Evolutionary conservation across 1,140 invertebrate species (phyloP).

Genomic region (Parasteatoda tepidariorum): DNA sequence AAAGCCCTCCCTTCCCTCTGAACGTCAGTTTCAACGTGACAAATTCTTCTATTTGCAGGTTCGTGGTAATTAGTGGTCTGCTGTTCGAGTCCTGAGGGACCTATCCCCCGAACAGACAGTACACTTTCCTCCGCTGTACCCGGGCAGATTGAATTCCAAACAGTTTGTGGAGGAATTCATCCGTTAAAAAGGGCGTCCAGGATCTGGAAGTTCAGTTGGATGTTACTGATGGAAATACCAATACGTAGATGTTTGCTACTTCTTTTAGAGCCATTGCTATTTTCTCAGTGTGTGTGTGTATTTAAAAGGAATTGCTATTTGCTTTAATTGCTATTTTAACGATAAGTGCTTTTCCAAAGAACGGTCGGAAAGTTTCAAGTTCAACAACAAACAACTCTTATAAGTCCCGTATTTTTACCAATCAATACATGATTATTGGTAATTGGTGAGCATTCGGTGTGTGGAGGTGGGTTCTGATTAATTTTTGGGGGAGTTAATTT

Average conservation of each 20-base stretch:
- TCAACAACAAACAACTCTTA: neutral
- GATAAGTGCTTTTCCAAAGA: conserved; percentile 49
- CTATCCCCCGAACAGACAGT: conserved; percentile 15
- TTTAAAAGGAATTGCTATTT: conserved; percentile 42
- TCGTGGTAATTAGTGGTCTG: conserved; percentile 55
- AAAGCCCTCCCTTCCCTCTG: neutral
- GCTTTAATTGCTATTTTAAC: conserved; percentile 61
- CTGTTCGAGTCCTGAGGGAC: conserved; percentile 20
- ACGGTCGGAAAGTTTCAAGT: neutral
- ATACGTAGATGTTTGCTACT: conserved; percentile 10
- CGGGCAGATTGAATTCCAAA: conserved; percentile 55
- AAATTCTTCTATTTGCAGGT: conserved; percentile 60
- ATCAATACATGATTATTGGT: neutral
- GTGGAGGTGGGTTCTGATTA: neutral
- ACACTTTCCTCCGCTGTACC: neutral
- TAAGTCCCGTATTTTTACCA: neutral
- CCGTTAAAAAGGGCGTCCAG: conserved; percentile 42
- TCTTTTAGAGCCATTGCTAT: conserved; percentile 28
- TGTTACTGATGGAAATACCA: conserved; percentile 50
- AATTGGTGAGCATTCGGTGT: neutral
- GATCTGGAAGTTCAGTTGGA: neutral
- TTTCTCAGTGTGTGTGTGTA: conserved; percentile 26
- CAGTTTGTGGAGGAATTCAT: conserved; percentile 56
- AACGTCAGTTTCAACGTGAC: conserved; percentile 43
- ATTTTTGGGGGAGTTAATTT: neutral